Conservation (phyloP, 1,140 invertebrate species). For the Cydia strobilella region DNA sequence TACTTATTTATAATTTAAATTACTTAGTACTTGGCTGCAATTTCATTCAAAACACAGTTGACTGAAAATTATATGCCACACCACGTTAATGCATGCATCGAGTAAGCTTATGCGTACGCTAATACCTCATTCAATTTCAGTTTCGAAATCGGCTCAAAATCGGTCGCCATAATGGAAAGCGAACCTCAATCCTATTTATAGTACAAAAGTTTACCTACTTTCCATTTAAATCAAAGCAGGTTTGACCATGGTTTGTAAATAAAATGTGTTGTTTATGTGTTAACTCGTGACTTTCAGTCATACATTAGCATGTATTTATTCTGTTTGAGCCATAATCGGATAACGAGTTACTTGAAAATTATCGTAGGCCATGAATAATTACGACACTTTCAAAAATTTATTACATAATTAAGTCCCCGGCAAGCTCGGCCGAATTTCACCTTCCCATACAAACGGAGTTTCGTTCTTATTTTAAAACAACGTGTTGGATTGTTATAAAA, state of each 20-base stretch:
- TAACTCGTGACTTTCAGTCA: constrained; percentile 2
- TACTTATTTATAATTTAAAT: no score
- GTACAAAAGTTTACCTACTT: constrained; percentile 22
- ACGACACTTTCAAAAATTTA: neutral
- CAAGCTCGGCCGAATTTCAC: no score
- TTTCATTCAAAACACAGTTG: no score
- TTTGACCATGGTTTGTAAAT: constrained; percentile 16
- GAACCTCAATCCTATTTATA: neutral
- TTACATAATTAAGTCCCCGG: no score
- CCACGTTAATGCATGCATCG: no score
- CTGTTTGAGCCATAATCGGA: neutral
- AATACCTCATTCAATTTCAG: neutral
- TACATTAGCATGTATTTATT: constrained; percentile 18
- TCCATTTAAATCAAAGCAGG: neutral
- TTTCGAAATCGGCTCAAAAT: neutral
- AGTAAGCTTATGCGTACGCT: no score
- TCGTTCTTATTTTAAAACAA: no score
- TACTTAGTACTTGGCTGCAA: no score
- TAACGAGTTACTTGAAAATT: neutral
- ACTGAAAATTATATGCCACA: no score
- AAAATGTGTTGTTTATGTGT: constrained; percentile 22
- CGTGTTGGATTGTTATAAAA: no score
- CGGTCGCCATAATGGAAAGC: constrained; percentile 10
- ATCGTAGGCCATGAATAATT: neutral
- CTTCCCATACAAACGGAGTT: no score